Conservation (phyloP, 2,113 vertebrate species). For the Rhinogobius similis region DNA sequence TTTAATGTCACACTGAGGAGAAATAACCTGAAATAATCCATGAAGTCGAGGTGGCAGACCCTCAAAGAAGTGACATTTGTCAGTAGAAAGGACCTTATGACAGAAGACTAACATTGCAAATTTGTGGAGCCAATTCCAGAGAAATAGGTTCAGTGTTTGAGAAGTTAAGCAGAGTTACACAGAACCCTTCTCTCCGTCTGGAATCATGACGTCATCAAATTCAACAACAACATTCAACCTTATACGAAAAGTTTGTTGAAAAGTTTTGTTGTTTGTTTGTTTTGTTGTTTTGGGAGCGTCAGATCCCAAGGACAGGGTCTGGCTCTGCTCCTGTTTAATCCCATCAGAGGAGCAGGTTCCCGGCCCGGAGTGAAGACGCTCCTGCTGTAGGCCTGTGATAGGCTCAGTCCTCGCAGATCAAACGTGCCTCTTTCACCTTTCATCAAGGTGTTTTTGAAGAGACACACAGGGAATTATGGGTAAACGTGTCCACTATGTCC, state of each 20-base stretch:
- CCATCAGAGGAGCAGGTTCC: conserved; percentile 33
- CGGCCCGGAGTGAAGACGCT: conserved; percentile 19
- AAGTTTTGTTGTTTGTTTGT: not conserved
- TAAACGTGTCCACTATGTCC: not conserved
- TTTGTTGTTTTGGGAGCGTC: not conserved
- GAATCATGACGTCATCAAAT: too few relatives aligned
- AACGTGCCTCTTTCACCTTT: conserved; percentile 3
- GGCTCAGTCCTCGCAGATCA: conserved; percentile 7
- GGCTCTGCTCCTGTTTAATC: conserved; percentile 32
- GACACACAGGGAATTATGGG: not conserved
- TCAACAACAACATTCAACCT: too few relatives aligned
- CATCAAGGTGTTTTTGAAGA: conserved; percentile 1
- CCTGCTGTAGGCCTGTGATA: conserved; percentile 33
- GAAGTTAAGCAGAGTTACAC: too few relatives aligned
- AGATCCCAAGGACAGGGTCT: conserved; percentile 14
- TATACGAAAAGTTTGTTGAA: not conserved
- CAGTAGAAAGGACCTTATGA: too few relatives aligned
- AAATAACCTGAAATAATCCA: too few relatives aligned
- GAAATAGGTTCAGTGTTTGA: too few relatives aligned
- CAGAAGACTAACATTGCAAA: too few relatives aligned
- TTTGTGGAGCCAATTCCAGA: too few relatives aligned
- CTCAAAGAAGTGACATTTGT: too few relatives aligned
- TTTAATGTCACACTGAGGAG: too few relatives aligned
- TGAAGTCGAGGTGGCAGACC: too few relatives aligned
- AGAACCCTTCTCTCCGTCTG: too few relatives aligned